These are phyloP conservation scores for Zalophus californianus DNA, from an alignment of 2,797 vertebrate genomes.

Conservation along the genomic window DNA sequence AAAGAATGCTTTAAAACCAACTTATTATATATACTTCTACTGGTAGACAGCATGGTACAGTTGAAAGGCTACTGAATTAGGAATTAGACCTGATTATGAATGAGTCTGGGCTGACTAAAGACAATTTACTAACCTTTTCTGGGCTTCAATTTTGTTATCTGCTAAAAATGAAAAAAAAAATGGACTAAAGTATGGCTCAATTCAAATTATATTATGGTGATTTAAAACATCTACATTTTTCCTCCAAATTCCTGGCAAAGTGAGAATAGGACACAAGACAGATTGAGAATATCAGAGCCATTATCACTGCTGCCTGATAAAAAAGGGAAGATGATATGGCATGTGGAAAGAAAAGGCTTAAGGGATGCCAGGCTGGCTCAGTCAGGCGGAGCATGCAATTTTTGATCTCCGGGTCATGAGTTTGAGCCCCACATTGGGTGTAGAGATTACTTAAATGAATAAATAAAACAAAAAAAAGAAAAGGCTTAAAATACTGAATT, in stretches of 20 bases:
- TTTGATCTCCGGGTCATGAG: background rate
- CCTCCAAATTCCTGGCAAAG: background rate
- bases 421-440: background rate
- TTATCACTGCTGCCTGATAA: background rate
- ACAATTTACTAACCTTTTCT: constrained; percentile 49
- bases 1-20: constrained; percentile 28
- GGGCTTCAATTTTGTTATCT: constrained; percentile 2
- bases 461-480: background rate
- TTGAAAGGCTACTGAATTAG: constrained; percentile 30
- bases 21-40: background rate
- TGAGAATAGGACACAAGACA: background rate
- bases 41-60: background rate
- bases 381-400: background rate
- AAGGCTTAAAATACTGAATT: background rate
- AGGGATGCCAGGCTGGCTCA: background rate
- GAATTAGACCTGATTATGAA: constrained; percentile 36
- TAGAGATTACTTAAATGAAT: background rate
- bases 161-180: constrained; percentile 42
- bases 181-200: background rate
- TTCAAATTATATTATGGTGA: background rate
- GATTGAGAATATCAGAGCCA: background rate
- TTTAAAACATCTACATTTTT: constrained; percentile 26
- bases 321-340: background rate
- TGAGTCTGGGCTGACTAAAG: background rate
- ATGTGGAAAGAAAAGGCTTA: background rate